Conservation (phyloP, 2,113 vertebrate genomes). For the Oriolus oriolus region DNA sequence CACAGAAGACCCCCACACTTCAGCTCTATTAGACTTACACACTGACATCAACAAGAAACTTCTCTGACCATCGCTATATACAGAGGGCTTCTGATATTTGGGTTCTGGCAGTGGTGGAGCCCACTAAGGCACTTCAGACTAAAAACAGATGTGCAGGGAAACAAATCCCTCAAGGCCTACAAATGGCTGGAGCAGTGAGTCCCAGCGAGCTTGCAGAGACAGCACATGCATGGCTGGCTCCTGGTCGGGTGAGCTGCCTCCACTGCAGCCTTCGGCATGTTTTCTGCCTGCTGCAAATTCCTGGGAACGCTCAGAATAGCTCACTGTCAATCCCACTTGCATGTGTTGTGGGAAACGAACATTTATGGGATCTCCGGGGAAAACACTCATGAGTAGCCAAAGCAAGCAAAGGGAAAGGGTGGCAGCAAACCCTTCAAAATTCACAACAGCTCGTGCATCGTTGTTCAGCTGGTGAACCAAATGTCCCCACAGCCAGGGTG, state of each 20-base stretch:
- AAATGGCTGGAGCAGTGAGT: fast-evolving
- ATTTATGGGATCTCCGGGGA: not conserved
- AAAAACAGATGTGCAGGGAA: not conserved
- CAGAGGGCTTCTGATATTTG: fast-evolving
- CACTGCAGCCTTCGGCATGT: not conserved
- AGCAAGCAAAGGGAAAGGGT: not conserved
- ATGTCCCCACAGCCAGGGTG: not conserved
- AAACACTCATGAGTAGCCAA: not conserved
- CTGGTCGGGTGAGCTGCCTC: not conserved
- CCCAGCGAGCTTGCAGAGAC: not conserved
- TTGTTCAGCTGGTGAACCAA: not conserved
- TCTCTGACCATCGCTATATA: fast-evolving
- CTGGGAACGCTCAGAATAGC: not conserved
- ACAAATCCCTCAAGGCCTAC: not conserved
- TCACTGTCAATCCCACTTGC: not conserved
- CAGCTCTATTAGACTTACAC: not conserved
- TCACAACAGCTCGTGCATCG: not conserved
- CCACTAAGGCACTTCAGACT: not conserved
- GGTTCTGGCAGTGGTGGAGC: not conserved
- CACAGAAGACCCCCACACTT: not conserved
- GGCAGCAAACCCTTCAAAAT: not conserved
- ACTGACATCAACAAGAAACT: not conserved
- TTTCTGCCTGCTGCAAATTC: not conserved
- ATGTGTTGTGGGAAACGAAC: conserved; percentile 7
- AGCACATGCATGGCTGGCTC: not conserved